Evolutionary conservation across 2,888 invertebrate genomes (phyloP).

Genomic region (Dendrolimus pini): DNA sequence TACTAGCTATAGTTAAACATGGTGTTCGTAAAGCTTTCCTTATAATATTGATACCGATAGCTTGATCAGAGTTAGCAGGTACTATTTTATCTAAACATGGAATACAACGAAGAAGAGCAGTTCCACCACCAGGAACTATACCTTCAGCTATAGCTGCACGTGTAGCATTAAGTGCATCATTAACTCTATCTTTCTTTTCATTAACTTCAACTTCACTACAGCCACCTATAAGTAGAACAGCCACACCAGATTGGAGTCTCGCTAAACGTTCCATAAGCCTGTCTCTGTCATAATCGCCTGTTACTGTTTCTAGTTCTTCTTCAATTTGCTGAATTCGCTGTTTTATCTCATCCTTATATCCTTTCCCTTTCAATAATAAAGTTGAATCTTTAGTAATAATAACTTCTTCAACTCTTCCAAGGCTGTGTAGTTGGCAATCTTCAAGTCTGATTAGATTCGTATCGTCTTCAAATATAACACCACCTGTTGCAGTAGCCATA

Average conservation of each 20-base stretch:
- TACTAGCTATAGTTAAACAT: conserved; percentile 90
- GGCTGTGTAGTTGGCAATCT: conserved; percentile 86
- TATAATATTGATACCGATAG: conserved; percentile 87
- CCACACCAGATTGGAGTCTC: conserved; percentile 88
- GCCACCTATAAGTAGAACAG: conserved; percentile 88
- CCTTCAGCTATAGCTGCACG: conserved; percentile 97
- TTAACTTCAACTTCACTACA: conserved; percentile 93
- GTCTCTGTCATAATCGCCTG: conserved; percentile 93
- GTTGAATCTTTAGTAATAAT: conserved; percentile 96
- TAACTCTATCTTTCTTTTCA: conserved; percentile 96
- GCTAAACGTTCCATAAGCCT: conserved; percentile 93
- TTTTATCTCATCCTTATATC: conserved; percentile 84
- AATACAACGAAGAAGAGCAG: conserved; percentile 90
- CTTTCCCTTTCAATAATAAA: conserved; percentile 81
- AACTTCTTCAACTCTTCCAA: conserved; percentile 92
- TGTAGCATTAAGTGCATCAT: conserved; percentile 96
- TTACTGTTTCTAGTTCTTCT: conserved; percentile 87
- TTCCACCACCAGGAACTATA: conserved; percentile 96
- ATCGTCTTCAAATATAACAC: conserved; percentile 95
- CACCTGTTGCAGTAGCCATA: conserved; percentile 94
- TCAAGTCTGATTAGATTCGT: conserved; percentile 91
- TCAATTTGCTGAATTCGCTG: conserved; percentile 87
- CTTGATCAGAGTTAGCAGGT: conserved; percentile 85
- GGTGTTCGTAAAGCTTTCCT: conserved; percentile 90
- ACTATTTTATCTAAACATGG: conserved; percentile 80